Conservation (phyloP, 2,113 vertebrate species). For the Heterochromis multidens region DNA sequence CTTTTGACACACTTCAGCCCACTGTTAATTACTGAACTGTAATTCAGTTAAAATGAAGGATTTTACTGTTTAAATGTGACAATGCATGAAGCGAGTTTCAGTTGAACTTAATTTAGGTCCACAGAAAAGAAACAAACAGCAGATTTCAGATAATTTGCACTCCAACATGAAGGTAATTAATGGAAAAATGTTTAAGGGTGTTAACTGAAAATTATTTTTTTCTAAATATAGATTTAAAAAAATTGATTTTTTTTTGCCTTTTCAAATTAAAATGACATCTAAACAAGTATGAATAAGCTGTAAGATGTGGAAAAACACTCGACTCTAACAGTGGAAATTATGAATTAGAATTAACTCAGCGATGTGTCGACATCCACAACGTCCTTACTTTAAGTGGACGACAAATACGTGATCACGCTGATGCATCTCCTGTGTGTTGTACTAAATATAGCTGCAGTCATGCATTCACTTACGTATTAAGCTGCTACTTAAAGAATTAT, state of each 20-base stretch:
- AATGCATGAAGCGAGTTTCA: not conserved
- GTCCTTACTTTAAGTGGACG: not conserved
- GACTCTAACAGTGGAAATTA: not conserved
- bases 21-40: not conserved
- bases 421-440: not conserved
- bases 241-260: not conserved
- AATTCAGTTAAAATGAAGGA: not conserved
- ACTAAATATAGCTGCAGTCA: accelerated
- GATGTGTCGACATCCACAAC: not conserved
- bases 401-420: not conserved
- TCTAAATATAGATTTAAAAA: not conserved
- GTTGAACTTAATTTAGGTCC: not conserved
- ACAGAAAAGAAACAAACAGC: not conserved
- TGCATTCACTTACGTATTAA: not conserved
- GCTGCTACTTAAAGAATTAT: not conserved
- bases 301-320: not conserved
- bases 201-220: not conserved
- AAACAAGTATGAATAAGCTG: accelerated
- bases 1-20: not conserved
- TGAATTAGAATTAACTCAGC: not conserved
- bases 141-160: not conserved
- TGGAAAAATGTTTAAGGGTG: not conserved
- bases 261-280: not conserved
- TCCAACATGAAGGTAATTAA: accelerated
- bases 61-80: not conserved